Base-by-base conservation (phyloP, 2,113 vertebrate genomes). In the Melanotaenia duboulayi region DNA sequence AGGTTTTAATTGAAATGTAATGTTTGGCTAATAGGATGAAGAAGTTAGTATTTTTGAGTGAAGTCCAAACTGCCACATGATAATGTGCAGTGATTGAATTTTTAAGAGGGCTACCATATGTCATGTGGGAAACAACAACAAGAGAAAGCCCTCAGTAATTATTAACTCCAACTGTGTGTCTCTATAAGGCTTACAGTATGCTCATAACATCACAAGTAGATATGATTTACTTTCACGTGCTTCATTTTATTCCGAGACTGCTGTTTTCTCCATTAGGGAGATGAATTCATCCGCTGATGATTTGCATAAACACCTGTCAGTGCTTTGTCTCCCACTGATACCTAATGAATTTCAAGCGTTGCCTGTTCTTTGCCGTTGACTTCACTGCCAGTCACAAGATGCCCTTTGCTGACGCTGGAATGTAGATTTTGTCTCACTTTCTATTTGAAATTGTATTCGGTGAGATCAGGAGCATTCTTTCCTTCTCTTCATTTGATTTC, bases 251-350 rank as follows among this genome's bases (percentile, higher is more conserved):
- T 85, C 81, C 20, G 60, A 73, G 76, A 73, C 86, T 68, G 87
- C 83, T 86, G 87, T 86, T 90, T 91, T 72, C 73, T 78, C 84
- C 80, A 87, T 92, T 91, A 88, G 82, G 49, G 75, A 89, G 83
- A 91, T 87, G 76, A 90, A 91, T 90, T 78, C 74, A 81, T 85
- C 86, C 58, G 56, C 83, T 16, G 81, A 44, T 74, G 70, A 93
- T 93, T 92, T 91, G 85, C 92, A 92, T 92, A 90, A 93, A 93
- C 92, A 93, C 90, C 90, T 93, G 90, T 90, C 89, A 85, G 80
- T 90, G 85, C 88, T 90, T 92, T 90, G 91, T 90, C 88, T 87
- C 90, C 89, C 79, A 83, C 91, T 87, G 90, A 82, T 91, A 89
- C 84, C 86, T 86, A 90, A 90, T 91, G 88, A 90, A 87, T 91